phyloP scores from a whole-genome alignment of 2,113 vertebrate species.

The Pterophyllum scalare region DNA sequence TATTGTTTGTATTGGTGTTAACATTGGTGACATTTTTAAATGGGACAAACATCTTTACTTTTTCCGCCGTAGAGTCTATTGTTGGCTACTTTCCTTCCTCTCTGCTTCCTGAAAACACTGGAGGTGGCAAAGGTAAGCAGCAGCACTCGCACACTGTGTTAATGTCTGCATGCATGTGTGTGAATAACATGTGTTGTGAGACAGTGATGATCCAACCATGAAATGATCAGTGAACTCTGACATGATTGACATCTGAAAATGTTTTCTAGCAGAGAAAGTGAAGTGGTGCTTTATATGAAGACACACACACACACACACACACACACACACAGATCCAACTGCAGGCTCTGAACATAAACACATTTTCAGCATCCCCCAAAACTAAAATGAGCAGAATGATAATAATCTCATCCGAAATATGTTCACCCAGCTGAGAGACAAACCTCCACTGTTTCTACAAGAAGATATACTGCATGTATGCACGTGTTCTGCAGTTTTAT shows the following conservation, averaged over 20 bases:
- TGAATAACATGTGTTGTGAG: not conserved
- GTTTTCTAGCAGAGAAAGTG: not conserved
- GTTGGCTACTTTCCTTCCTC: conserved; percentile 66
- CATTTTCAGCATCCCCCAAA: not conserved
- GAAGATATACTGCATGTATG: not conserved
- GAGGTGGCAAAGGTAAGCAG: conserved; percentile 25
- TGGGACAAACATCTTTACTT: not conserved
- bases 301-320: no score
- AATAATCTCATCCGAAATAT: not conserved
- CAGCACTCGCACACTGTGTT: not conserved
- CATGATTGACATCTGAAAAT: not conserved
- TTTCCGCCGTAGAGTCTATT: not conserved
- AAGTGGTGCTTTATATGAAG: not conserved
- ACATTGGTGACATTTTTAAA: not conserved
- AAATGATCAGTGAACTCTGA: not conserved
- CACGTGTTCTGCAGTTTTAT: not conserved
- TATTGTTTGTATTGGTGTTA: not conserved
- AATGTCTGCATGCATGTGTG: not conserved
- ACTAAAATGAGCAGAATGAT: not conserved
- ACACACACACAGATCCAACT: no score
- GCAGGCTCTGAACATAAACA: no score
- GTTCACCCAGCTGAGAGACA: not conserved
- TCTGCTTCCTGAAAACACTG: conserved; percentile 53
- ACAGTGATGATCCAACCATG: not conserved
- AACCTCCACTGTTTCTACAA: no score